A percentile compares a stretch with the other conserved stretches of the same genome.
Evolutionary conservation across 2,797 vertebrate genomes (phyloP).

Genomic region (Austrolebias charrua): DNA sequence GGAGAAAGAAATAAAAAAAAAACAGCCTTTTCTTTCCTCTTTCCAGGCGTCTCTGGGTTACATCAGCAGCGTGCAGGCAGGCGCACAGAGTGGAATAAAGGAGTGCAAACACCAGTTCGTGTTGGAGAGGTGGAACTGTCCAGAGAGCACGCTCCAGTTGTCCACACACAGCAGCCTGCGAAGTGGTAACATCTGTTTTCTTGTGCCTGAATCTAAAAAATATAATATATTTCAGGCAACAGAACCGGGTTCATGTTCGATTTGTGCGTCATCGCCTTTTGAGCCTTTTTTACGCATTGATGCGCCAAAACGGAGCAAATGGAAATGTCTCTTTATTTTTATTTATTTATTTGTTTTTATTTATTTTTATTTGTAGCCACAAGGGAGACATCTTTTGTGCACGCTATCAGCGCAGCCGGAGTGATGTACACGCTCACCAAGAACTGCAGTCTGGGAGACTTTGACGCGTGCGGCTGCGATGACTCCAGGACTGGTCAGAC

Average conservation of each 20-base stretch:
- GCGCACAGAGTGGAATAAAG: conserved; percentile 90
- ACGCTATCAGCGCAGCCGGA: conserved; percentile 94
- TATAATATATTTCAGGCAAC: background rate
- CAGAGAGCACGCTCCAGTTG: conserved; percentile 90
- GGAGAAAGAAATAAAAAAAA: background rate
- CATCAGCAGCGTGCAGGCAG: conserved; percentile 88
- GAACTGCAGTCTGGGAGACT: conserved; percentile 97
- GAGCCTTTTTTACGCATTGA: background rate
- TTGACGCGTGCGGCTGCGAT: conserved; percentile 95
- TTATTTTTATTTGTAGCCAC: conserved; percentile 81
- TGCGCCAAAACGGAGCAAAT: background rate
- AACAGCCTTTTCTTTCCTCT: background rate
- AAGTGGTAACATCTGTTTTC: conserved; percentile 80
- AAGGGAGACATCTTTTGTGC: conserved; percentile 92
- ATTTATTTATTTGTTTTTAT: background rate
- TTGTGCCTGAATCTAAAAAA: background rate
- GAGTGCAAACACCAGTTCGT: conserved; percentile 97
- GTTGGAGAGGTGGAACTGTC: conserved; percentile 97
- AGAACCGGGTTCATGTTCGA: background rate
- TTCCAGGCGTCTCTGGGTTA: conserved; percentile 90
- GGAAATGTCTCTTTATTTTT: background rate
- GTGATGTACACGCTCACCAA: conserved; percentile 95
- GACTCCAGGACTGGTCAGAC: conserved; percentile 89
- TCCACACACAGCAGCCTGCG: conserved; percentile 89
- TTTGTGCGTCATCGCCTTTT: background rate